phyloP scores from a whole-genome alignment of 2,797 vertebrate genomes.

The Galago senegalensis region DNA sequence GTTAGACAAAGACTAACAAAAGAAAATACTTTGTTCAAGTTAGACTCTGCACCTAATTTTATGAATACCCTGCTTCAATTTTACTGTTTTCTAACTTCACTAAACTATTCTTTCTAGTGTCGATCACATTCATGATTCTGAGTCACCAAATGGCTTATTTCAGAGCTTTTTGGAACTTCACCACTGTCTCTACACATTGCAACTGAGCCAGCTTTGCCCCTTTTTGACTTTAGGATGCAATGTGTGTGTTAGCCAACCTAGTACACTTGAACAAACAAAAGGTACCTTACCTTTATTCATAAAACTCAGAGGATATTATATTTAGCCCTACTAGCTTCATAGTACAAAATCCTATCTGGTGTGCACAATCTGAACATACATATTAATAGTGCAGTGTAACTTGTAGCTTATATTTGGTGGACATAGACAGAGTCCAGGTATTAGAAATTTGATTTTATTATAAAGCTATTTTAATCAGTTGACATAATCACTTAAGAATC shows the following conservation, averaged over 20 bases:
- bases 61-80: background rate
- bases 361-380: background rate
- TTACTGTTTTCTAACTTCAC: background rate
- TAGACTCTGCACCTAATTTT: background rate
- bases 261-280: background rate
- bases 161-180: background rate
- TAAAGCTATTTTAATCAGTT: background rate
- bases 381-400: accelerated
- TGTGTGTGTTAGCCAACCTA: background rate
- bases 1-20: background rate
- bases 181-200: background rate
- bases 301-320: background rate
- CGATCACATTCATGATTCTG: background rate
- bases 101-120: background rate
- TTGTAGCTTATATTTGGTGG: background rate
- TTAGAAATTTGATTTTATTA: background rate
- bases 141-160: background rate
- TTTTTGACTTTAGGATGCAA: background rate
- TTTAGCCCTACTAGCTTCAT: background rate
- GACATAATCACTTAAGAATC: background rate
- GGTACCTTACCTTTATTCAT: background rate
- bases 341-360: background rate
- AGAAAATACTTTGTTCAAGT: background rate
- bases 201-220: background rate
- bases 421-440: background rate